Conservation (phyloP, 2,113 vertebrate genomes). For the Turdus rufiventris region DNA sequence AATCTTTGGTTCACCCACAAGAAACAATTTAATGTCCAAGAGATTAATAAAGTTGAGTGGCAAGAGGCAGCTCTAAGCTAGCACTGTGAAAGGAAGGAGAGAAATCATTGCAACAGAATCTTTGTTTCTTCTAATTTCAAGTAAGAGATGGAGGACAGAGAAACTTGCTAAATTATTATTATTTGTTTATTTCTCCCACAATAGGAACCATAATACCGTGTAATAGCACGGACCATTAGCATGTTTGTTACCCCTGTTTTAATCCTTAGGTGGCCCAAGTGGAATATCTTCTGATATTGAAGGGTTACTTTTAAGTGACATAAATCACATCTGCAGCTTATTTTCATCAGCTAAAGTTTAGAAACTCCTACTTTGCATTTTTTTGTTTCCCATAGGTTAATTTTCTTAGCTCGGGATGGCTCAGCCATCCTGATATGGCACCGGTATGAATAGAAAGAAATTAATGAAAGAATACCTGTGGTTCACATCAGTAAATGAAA, state of each 20-base stretch:
- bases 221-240: background rate
- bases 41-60: constrained; percentile 20
- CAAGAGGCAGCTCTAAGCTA: constrained; percentile 4
- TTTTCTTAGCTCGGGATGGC: background rate
- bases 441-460: background rate
- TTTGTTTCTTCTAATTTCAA: constrained; percentile 43
- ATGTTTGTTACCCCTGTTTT: background rate
- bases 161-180: background rate
- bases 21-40: background rate
- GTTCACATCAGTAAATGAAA: background rate
- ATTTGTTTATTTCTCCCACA: constrained; percentile 35
- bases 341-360: background rate
- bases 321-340: background rate
- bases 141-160: background rate
- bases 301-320: background rate
- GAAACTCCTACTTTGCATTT: background rate
- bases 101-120: constrained; percentile 10
- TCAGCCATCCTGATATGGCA: background rate
- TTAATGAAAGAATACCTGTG: background rate
- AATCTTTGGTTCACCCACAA: constrained; percentile 9
- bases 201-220: background rate
- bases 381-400: background rate
- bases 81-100: background rate
- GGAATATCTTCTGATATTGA: background rate
- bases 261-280: background rate